Evolutionary conservation across 2,797 vertebrate genomes (phyloP).

Genomic region (Macropodus opercularis): DNA sequence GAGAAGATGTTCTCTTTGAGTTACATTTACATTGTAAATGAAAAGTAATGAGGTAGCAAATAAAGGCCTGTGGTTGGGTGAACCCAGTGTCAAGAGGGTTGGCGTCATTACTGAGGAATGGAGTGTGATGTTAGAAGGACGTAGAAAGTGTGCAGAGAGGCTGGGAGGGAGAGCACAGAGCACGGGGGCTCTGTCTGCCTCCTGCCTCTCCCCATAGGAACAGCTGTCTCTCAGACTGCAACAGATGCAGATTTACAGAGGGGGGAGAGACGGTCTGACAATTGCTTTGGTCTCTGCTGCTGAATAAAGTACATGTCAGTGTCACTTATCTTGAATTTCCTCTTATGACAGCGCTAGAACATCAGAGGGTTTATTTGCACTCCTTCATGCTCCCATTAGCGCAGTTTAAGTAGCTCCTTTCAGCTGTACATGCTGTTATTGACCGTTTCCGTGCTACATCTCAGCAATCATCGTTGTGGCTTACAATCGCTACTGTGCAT

Average conservation of each 20-base stretch:
- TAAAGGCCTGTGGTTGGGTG: constrained; percentile 31
- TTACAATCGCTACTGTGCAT: background rate
- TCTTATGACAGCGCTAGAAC: constrained; percentile 5
- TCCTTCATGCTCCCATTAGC: background rate
- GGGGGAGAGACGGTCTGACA: constrained; percentile 50
- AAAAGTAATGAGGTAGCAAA: constrained; percentile 43
- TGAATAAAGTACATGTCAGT: constrained; percentile 25
- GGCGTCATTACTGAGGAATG: constrained; percentile 5
- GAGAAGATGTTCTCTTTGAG: background rate
- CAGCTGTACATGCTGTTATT: constrained; percentile 2
- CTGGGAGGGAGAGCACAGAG: constrained; percentile 32
- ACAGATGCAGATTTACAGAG: constrained; percentile 75
- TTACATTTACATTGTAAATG: constrained; percentile 31
- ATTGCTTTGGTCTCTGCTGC: constrained; percentile 37
- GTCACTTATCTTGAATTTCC: constrained; percentile 10
- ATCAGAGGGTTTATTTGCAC: background rate
- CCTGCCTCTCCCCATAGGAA: constrained; percentile 78
- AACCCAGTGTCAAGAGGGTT: constrained; percentile 9
- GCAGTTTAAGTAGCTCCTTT: background rate
- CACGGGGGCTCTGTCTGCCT: constrained; percentile 61
- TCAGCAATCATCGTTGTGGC: background rate
- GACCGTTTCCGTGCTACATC: background rate
- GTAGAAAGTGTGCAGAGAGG: constrained; percentile 48
- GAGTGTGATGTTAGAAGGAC: constrained; percentile 40
- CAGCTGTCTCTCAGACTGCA: constrained; percentile 76